Base-by-base conservation (phyloP, 2,113 vertebrate species). In the Aptenodytes patagonicus region DNA sequence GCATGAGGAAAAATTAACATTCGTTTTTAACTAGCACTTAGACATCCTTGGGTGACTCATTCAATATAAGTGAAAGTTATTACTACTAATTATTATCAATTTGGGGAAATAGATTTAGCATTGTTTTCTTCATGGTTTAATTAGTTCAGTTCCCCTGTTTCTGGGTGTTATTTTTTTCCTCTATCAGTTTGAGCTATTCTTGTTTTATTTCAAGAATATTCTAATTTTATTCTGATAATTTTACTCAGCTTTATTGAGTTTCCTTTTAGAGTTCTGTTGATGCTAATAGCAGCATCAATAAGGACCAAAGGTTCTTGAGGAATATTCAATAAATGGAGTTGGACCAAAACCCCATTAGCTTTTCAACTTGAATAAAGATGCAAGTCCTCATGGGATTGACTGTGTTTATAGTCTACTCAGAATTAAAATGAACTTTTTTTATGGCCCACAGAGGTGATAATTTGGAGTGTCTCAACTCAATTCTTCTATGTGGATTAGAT, bases 1-100 rank as follows among this genome's bases (percentile, higher is more conserved):
- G 18, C 18, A 64, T 16, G 14, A 93, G 52, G 21, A 68, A 89
- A 79, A 61, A 81, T 15, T 72, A 87, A 76, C 31, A 22, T 40
- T 71, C 4, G 19, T 62, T 86, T 93, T 92, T 84, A 81, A 75
- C 61, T 79, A 72, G 14, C 28, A 68, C 31, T 90, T 91, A 87
- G 57, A 82, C 25, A 84, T 83, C 10, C 19, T 40, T 87, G 25
- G 21, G 42, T 92, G 83, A 91, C 38, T 93, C 64, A 80, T 73
- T 80, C 68, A 71, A 82, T 55, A 51, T 34, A 95, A 92, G 11
- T 57, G 51, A 66, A 92, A 92, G 14, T 86, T 88, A 90, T 92
- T 95, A 49, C 25, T 81, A 77, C 25, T 70, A 93, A 78, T 96
- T 96, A 86, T 95, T 95, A 62, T 68, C 47, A 83, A 4, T 89